Percentiles rank a stretch among this genome's conserved stretches.
Evolutionary conservation across 2,888 invertebrate species (phyloP).

Genomic region (Lasioglossum calceatum): DNA sequence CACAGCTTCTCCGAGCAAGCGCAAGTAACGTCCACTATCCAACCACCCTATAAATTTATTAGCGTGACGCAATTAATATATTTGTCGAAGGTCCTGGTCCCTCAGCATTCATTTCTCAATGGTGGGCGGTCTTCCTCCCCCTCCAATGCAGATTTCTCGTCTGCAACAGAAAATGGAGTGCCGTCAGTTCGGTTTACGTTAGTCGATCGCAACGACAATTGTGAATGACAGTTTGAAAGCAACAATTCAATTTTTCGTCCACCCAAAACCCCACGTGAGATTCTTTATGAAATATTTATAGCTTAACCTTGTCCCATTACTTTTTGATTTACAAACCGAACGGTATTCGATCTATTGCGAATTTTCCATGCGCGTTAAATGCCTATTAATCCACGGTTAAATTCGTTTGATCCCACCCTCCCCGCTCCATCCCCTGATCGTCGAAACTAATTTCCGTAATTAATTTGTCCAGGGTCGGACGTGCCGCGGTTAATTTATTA

Average conservation of each 20-base stretch:
- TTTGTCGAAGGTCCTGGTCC: neutral
- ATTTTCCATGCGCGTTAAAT: neutral
- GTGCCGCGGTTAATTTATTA: conserved; percentile 2
- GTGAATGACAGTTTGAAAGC: conserved; percentile 4
- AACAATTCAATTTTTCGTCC: neutral
- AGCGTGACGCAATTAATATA: neutral
- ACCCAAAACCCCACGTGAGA: neutral
- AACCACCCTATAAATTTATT: neutral
- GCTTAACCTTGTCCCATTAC: neutral
- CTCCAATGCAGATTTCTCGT: neutral
- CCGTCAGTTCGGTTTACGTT: neutral
- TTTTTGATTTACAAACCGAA: neutral
- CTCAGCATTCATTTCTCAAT: neutral
- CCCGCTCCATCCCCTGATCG: neutral
- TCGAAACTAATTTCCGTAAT: conserved; percentile 14
- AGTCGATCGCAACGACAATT: neutral
- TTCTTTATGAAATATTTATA: neutral
- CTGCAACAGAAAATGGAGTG: conserved; percentile 16
- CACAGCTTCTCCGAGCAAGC: neutral
- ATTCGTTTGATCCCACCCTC: neutral
- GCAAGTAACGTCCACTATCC: neutral
- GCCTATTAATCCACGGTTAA: neutral
- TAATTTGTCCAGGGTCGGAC: neutral
- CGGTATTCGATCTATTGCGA: neutral
- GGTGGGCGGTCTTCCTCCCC: neutral